phyloP scores from a whole-genome alignment of 1,140 invertebrate species.

The Eufriesea mexicana region DNA sequence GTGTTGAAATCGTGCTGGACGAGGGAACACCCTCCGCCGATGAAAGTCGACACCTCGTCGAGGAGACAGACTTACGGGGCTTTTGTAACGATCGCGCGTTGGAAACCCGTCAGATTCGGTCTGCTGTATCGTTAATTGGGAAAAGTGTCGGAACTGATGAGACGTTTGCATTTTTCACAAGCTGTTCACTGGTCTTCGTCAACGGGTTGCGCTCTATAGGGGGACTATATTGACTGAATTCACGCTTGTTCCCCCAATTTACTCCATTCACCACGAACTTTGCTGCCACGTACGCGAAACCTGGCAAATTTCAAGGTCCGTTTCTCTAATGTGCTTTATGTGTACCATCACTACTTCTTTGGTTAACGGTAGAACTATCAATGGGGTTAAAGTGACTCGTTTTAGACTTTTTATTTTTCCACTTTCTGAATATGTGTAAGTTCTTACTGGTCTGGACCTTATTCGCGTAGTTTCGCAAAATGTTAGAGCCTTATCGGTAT shows the following conservation, averaged over 20 bases:
- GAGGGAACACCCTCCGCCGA: slow-evolving; percentile 36
- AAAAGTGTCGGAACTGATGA: background rate
- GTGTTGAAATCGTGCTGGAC: slow-evolving; percentile 37
- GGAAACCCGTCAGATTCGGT: slow-evolving; percentile 39
- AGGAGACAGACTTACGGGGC: slow-evolving; percentile 55
- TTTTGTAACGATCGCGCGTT: slow-evolving; percentile 40
- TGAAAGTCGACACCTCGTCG: slow-evolving; percentile 60
- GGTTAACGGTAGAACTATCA: too few relatives aligned
- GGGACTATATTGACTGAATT: background rate
- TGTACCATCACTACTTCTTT: too few relatives aligned
- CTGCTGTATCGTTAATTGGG: slow-evolving; percentile 12
- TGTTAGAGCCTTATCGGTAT: too few relatives aligned
- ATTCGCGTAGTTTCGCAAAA: too few relatives aligned
- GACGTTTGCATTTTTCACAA: background rate
- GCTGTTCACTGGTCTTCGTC: too few relatives aligned
- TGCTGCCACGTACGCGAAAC: background rate
- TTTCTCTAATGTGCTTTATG: background rate
- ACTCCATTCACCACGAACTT: background rate
- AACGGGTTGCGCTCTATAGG: background rate
- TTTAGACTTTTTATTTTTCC: too few relatives aligned
- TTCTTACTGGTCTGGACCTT: too few relatives aligned
- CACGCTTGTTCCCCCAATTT: slow-evolving; percentile 5
- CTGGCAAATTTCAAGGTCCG: background rate
- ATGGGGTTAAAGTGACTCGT: too few relatives aligned
- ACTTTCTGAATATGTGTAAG: too few relatives aligned